Base-by-base conservation (phyloP, 2,113 vertebrate species). In the Equus przewalskii region DNA sequence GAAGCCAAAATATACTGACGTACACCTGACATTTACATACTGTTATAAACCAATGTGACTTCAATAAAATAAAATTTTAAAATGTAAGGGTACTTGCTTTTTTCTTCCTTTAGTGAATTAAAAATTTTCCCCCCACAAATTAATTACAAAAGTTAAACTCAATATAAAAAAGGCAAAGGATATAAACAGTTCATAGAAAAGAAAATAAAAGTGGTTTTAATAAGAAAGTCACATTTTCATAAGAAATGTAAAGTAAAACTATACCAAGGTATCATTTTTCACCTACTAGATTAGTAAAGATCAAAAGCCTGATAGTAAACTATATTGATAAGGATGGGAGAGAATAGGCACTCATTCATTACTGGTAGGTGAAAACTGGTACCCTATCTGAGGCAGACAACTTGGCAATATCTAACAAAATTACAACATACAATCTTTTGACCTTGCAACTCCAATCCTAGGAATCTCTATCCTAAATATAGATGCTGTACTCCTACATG, bases 111-210 rank as follows among this genome's bases (percentile, higher is more conserved):
- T 30, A 82, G 21, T 67, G 30, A 46, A n/a, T 19, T 93, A 95
- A 62, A 80, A 64, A 36, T 46, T 96, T 56, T 58, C 54, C 24
- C n/a, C 28, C 19, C 69, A 79, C 8, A 76, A 65, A 88, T 73
- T 91, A 95, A 92, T 64, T 89, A 84, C 58, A 67, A 72, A 80
- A 87, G 56, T 92, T 87, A 88, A 95, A 90, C 18, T 80, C 56
- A 96, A 64, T 44, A 95, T 51, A 87, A 93, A 88, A 86, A 79
- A 70, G 33, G 41, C 24, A 85, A 91, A 84, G 26, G 19, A 69
- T 62, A 85, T 24, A 60, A 91, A 91, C 5, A 94, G 36, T 64
- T 94, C 33, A 82, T 44, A 95, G 80, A 60, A 85, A 78, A 79
- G 54, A 26, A 95, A 70, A 44, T n/a, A 36, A 28, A 95, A 70